These are phyloP conservation scores for Dendrolimus pini DNA, from an alignment of 2,888 invertebrate genomes.

Conservation along the genomic window DNA sequence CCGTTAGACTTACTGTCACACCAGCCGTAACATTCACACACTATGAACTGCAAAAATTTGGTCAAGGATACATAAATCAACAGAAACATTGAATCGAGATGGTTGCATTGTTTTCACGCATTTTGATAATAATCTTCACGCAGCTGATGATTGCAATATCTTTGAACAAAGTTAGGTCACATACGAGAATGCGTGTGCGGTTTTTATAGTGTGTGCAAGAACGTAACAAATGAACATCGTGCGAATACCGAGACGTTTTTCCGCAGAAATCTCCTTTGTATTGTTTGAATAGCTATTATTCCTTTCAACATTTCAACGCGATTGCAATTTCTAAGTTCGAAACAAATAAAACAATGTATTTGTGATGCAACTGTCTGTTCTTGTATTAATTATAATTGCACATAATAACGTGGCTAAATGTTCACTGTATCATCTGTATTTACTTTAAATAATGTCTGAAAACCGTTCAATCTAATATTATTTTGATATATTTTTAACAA, in stretches of 20 bases:
- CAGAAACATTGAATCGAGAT: conserved; percentile 16
- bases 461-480: no score
- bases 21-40: conserved; percentile 29
- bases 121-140: not conserved
- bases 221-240: not conserved
- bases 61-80: conserved; percentile 39
- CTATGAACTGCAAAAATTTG: conserved; percentile 30
- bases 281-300: not conserved
- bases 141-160: conserved; percentile 2
- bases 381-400: not conserved
- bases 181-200: not conserved
- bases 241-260: not conserved
- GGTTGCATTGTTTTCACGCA: conserved; percentile 8
- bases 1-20: conserved; percentile 25
- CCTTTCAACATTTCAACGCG: not conserved
- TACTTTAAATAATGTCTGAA: no score
- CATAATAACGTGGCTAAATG: no score
- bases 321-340: not conserved
- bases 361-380: not conserved
- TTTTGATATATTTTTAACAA: no score
- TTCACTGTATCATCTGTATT: no score
- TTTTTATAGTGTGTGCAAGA: not conserved
- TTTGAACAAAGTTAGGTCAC: not conserved
- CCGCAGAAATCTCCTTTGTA: not conserved
- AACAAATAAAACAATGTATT: not conserved